Percentiles rank a stretch among this genome's conserved stretches.
Evolutionary conservation across 2,797 vertebrate genomes (phyloP).

Genomic region (Liparis tanakae): DNA sequence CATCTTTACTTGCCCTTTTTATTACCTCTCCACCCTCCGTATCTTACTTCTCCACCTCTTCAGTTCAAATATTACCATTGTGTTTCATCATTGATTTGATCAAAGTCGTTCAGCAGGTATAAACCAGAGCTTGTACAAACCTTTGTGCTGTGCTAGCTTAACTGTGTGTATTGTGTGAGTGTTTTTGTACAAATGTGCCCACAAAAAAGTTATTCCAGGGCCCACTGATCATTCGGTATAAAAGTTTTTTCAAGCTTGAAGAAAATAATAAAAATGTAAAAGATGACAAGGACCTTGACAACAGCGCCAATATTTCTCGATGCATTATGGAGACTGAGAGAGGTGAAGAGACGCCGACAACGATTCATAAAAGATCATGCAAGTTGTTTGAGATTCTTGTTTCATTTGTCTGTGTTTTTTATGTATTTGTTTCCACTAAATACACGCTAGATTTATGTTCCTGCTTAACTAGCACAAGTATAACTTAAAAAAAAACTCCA

Average conservation of each 20-base stretch:
- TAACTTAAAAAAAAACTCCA: not conserved
- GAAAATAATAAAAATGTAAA: slow-evolving; percentile 38
- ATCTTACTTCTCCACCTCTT: slow-evolving; percentile 11
- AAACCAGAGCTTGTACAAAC: slow-evolving; percentile 36
- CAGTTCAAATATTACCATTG: slow-evolving; percentile 37
- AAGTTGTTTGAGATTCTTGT: slow-evolving; percentile 13
- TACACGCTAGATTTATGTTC: not conserved
- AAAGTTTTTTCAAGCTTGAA: slow-evolving; percentile 21
- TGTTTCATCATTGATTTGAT: slow-evolving; percentile 60
- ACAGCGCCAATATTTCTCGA: slow-evolving; percentile 34
- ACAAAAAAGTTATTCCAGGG: slow-evolving; percentile 3
- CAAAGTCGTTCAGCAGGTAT: slow-evolving; percentile 42
- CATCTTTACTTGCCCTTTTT: not conserved
- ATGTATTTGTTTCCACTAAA: not conserved
- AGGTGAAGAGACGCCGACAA: slow-evolving; percentile 21
- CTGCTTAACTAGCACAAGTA: not conserved
- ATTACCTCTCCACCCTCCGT: not conserved
- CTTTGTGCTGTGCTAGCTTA: not conserved
- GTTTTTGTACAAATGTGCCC: not conserved
- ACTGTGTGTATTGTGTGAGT: not conserved
- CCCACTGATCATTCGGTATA: slow-evolving; percentile 10
- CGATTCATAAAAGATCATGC: slow-evolving; percentile 40
- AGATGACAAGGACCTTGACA: slow-evolving; percentile 56
- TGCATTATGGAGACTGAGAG: slow-evolving; percentile 23
- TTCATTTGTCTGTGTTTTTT: not conserved